A percentile compares a stretch with the other conserved stretches of the same genome.
These are phyloP conservation scores for Limnephilus lunatus DNA, from an alignment of 2,888 invertebrate genomes.

Conservation along the genomic window DNA sequence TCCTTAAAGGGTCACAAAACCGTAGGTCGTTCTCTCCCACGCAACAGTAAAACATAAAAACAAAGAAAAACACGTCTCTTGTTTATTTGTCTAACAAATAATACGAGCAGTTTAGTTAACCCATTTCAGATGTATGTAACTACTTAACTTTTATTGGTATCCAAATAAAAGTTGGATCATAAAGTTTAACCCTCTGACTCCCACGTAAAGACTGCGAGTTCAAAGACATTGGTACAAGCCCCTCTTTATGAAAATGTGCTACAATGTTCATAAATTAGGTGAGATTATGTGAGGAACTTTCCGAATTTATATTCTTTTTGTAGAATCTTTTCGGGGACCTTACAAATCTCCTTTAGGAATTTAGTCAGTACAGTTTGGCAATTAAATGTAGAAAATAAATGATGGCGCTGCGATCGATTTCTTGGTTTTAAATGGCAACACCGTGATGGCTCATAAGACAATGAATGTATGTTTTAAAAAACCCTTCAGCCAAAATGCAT, in stretches of 20 bases:
- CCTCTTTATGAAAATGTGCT: background rate
- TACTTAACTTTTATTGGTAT: background rate
- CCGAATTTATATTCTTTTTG: background rate
- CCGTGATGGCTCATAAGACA: too few species aligned
- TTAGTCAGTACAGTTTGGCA: too few species aligned
- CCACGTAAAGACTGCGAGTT: background rate
- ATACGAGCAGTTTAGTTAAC: background rate
- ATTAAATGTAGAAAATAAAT: too few species aligned
- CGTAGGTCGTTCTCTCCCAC: background rate
- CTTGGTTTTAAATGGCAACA: too few species aligned
- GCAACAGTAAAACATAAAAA: background rate
- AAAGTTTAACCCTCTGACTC: background rate
- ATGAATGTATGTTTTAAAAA: too few species aligned
- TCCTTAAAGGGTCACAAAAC: background rate
- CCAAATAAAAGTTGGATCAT: background rate
- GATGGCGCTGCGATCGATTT: too few species aligned
- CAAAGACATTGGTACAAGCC: background rate
- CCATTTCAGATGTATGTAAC: background rate
- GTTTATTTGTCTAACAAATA: background rate
- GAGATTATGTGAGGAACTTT: background rate
- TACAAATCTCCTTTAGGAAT: background rate
- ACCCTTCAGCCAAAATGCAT: too few species aligned
- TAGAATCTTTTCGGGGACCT: background rate
- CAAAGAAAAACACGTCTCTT: background rate
- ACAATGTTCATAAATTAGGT: background rate